These are phyloP conservation scores for Cryptocheilus praepositus DNA, from an alignment of 2,888 invertebrate species.

Conservation along the genomic window DNA sequence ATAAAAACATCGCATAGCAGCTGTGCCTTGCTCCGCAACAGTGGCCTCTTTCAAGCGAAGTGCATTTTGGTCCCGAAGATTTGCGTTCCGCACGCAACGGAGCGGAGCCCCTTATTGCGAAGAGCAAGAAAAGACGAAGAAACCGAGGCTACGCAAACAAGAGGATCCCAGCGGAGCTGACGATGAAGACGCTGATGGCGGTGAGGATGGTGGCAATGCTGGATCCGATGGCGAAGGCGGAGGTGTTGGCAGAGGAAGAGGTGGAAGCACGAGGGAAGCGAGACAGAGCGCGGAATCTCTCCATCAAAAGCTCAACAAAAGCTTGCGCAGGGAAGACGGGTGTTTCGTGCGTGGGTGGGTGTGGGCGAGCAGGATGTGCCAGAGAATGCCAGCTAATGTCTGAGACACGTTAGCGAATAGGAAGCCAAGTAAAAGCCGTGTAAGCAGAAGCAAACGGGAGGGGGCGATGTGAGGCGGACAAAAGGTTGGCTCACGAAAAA, in stretches of 20 bases:
- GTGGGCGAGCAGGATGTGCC: background rate
- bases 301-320: constrained; percentile 62
- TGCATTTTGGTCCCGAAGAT: too few species aligned
- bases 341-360: constrained; percentile 18
- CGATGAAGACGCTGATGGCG: too few species aligned
- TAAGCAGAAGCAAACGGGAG: too few species aligned
- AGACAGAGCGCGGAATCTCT: constrained; percentile 59
- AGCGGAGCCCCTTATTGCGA: background rate
- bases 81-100: background rate
- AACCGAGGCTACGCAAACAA: background rate
- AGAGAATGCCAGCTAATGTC: constrained; percentile 59
- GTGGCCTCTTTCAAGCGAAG: too few species aligned
- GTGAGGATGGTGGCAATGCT: too few species aligned
- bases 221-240: background rate
- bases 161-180: too few species aligned
- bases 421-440: too few species aligned
- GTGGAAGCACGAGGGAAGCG: constrained; percentile 50
- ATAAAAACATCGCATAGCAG: too few species aligned
- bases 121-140: constrained; percentile 8
- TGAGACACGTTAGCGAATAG: constrained; percentile 51
- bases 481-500: background rate
- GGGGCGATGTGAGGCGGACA: too few species aligned
- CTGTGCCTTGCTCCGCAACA: too few species aligned
- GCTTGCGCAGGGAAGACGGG: constrained; percentile 50
- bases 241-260: constrained; percentile 8